Percentiles rank a stretch among this genome's conserved stretches.
Conservation (phyloP, 2,888 invertebrate species). For the Nymphalis urticae region DNA sequence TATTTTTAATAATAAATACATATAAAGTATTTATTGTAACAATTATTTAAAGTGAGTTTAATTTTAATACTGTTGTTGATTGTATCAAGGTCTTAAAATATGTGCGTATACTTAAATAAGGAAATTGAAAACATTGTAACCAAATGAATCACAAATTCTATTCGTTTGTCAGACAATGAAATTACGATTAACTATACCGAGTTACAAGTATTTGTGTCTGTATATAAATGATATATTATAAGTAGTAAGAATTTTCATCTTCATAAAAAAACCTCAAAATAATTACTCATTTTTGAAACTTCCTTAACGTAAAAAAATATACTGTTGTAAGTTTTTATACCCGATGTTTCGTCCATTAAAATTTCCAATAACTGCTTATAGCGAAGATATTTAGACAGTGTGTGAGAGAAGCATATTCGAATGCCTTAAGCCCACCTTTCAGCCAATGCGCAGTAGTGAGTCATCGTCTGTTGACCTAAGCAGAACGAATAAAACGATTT, state of each 20-base stretch:
- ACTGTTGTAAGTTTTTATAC: not conserved
- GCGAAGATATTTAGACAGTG: constrained; percentile 3
- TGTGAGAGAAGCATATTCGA: constrained; percentile 14
- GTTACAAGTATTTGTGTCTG: not conserved
- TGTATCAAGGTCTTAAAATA: constrained; percentile 3
- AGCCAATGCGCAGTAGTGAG: constrained; percentile 56
- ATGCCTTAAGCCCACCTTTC: constrained; percentile 44
- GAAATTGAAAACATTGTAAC: constrained; percentile 25
- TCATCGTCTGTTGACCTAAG: constrained; percentile 68
- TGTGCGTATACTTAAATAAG: constrained; percentile 11
- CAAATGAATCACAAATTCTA: constrained; percentile 25
- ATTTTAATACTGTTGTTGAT: not conserved
- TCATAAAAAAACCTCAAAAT: too few species aligned
- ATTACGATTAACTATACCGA: constrained; percentile 2
- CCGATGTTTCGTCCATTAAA: not conserved
- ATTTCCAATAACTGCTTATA: not conserved
- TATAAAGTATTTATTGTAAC: not conserved
- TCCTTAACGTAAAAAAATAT: too few species aligned
- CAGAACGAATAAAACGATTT: constrained; percentile 43
- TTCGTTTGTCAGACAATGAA: constrained; percentile 15
- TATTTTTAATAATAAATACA: too few species aligned
- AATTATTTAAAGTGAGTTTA: not conserved
- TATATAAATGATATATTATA: not conserved
- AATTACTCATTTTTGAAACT: too few species aligned
- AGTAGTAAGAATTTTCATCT: too few species aligned